These are phyloP conservation scores for Thymallus thymallus DNA, from an alignment of 2,113 vertebrate species.

Conservation along the genomic window DNA sequence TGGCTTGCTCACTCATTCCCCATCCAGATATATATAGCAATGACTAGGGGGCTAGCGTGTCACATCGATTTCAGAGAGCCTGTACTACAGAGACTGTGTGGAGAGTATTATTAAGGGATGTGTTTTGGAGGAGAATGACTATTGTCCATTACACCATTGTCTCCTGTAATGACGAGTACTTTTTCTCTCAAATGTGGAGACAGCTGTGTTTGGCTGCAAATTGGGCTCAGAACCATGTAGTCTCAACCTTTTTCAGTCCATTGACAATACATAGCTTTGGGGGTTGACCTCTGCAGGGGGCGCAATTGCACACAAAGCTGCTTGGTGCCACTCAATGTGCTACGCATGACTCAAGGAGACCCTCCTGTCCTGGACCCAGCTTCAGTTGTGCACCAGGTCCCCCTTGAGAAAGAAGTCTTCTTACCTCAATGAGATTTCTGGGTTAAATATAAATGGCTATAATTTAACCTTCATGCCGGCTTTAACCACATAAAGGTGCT, in stretches of 20 bases:
- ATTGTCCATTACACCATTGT: not conserved
- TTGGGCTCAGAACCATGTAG: not conserved
- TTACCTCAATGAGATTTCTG: too few species aligned
- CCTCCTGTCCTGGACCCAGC: not conserved
- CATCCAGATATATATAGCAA: not conserved
- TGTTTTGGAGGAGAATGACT: not conserved
- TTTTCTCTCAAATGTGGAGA: not conserved
- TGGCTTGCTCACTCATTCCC: not conserved
- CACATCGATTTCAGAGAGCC: slow-evolving; percentile 2
- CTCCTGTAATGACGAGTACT: not conserved
- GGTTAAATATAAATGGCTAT: too few species aligned
- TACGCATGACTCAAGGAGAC: not conserved
- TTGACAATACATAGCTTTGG: too few species aligned
- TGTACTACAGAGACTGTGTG: slow-evolving; percentile 1
- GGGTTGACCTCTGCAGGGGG: too few species aligned
- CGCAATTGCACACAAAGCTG: too few species aligned
- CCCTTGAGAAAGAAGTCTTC: too few species aligned
- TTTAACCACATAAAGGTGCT: too few species aligned
- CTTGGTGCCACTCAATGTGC: not conserved
- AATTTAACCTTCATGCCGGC: too few species aligned
- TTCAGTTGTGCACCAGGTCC: not conserved
- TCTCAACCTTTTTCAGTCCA: too few species aligned
- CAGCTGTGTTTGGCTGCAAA: not conserved
- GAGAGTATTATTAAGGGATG: not conserved
- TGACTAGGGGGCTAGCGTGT: not conserved